phyloP scores from a whole-genome alignment of 2,113 vertebrate species.

The Odontophorus gujanensis region DNA sequence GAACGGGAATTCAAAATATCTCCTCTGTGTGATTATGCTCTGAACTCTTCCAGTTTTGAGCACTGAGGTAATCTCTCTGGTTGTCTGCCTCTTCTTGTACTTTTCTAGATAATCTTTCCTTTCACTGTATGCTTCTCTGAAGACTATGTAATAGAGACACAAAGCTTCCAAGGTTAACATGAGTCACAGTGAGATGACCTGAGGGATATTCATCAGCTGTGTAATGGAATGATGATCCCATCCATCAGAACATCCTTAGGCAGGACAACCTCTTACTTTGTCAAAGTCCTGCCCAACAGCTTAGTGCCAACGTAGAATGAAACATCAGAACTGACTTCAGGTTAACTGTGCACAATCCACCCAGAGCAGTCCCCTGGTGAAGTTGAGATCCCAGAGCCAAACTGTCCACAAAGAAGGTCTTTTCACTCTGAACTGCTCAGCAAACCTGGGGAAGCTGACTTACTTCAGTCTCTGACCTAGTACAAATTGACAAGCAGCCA shows the following conservation, averaged over 20 bases:
- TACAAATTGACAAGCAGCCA: neutral
- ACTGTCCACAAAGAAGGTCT: neutral
- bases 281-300: neutral
- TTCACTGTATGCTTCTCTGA: neutral
- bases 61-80: neutral
- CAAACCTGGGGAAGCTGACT: neutral
- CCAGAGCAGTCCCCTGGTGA: neutral
- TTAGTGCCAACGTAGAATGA: neutral
- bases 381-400: neutral
- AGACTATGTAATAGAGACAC: neutral
- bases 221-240: neutral
- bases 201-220: rapidly evolving
- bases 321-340: neutral
- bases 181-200: neutral
- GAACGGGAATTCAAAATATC: slow-evolving; percentile 7
- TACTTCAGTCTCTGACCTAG: neutral
- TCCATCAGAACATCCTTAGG: neutral
- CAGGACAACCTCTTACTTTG: neutral
- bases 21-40: neutral
- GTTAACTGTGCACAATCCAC: neutral
- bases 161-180: neutral
- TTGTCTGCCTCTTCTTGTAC: neutral
- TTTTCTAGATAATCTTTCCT: neutral
- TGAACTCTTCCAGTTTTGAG: neutral
- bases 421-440: neutral